These are phyloP conservation scores for Nipponia nippon DNA, from an alignment of 2,113 vertebrate genomes.

Conservation along the genomic window DNA sequence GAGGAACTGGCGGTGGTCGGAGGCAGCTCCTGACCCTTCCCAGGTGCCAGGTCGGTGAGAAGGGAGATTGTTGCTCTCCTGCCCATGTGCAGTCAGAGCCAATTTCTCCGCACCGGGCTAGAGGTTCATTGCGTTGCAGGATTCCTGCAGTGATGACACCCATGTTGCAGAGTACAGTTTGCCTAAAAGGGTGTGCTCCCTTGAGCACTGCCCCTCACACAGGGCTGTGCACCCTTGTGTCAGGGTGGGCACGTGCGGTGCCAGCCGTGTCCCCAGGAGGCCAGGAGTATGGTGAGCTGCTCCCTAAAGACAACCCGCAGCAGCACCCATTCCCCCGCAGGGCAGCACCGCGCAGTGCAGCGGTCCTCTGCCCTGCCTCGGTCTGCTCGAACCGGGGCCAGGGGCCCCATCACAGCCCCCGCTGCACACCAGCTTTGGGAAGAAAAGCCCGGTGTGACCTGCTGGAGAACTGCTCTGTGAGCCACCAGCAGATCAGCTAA, in stretches of 20 bases:
- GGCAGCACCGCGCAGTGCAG: neutral
- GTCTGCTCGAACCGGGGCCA: fast-evolving
- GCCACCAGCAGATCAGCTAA: neutral
- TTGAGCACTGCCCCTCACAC: neutral
- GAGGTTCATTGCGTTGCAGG: fast-evolving
- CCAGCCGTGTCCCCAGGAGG: neutral
- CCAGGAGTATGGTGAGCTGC: neutral
- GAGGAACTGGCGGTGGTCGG: fast-evolving
- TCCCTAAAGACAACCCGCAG: neutral
- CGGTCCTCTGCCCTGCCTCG: neutral
- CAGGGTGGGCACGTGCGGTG: neutral
- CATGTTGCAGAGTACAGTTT: neutral
- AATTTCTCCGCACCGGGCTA: neutral
- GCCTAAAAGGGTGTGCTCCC: neutral
- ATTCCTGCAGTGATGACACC: neutral
- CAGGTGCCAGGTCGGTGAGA: neutral
- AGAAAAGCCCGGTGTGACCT: neutral
- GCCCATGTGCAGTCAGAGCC: neutral
- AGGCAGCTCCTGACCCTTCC: neutral
- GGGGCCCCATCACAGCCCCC: neutral
- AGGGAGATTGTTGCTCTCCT: neutral
- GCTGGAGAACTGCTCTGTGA: neutral
- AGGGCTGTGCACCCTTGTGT: neutral
- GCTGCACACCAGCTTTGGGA: neutral
- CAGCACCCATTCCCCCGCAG: neutral